These are phyloP conservation scores for Puffinus mauretanicus DNA, from an alignment of 2,113 vertebrate species.

Conservation along the genomic window DNA sequence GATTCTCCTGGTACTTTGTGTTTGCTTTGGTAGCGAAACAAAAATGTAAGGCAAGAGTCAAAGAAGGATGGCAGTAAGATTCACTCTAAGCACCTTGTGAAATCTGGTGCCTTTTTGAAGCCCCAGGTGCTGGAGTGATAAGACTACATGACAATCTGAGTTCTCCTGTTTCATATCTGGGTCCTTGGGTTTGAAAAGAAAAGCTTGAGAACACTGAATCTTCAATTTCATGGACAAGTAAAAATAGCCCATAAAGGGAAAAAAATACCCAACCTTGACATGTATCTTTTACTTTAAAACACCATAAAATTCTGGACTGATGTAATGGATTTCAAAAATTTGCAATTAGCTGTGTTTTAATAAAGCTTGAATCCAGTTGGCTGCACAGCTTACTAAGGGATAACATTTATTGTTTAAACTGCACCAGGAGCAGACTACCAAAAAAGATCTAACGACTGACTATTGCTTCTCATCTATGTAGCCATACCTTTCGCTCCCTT, in stretches of 20 bases:
- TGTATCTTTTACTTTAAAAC: neutral
- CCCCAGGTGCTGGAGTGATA: neutral
- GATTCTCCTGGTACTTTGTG: neutral
- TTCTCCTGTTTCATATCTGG: neutral
- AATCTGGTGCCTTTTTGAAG: neutral
- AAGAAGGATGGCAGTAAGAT: neutral
- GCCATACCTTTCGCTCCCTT: neutral
- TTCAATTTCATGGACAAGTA: neutral
- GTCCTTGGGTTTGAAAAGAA: neutral
- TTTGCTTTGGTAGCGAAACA: neutral
- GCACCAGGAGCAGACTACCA: neutral
- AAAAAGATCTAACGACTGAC: neutral
- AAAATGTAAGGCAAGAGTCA: neutral
- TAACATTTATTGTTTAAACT: neutral
- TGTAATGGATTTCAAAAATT: neutral
- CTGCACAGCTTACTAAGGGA: neutral
- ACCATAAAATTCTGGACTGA: neutral
- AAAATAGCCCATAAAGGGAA: neutral
- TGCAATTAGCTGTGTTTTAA: neutral
- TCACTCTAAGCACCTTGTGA: neutral
- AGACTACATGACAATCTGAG: neutral
- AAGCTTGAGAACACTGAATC: neutral
- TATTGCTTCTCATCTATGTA: neutral
- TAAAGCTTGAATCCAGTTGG: neutral
- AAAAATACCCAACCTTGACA: neutral